A percentile compares a stretch with the other conserved stretches of the same genome.
phyloP scores from a whole-genome alignment of 2,797 vertebrate genomes.

The Chiloscyllium punctatum region DNA sequence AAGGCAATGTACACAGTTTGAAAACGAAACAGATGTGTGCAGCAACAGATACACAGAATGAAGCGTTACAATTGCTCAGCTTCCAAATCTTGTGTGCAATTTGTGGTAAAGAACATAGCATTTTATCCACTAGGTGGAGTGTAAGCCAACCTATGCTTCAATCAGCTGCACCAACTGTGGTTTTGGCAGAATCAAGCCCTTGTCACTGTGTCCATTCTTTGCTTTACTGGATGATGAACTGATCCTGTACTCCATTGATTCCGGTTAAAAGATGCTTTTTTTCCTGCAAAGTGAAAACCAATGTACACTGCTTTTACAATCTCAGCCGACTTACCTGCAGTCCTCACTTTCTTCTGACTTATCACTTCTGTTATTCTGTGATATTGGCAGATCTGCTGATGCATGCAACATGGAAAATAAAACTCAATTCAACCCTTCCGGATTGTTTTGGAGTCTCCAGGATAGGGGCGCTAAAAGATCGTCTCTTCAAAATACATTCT shows the following conservation, averaged over 20 bases:
- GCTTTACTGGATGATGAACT: background rate
- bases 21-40: background rate
- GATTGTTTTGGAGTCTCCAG: background rate
- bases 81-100: background rate
- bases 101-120: conserved; percentile 4
- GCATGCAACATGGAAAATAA: background rate
- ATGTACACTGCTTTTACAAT: background rate
- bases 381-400: background rate
- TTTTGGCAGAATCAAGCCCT: background rate
- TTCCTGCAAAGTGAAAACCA: background rate
- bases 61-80: background rate
- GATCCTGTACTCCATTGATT: background rate
- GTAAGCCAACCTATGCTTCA: background rate
- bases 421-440: background rate
- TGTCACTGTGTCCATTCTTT: background rate
- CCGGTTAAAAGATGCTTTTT: background rate
- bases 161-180: background rate
- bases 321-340: no score
- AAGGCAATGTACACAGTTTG: background rate
- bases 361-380: background rate
- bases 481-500: background rate
- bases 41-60: background rate
- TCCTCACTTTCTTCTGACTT: background rate
- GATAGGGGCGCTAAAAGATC: background rate
- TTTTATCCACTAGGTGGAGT: conserved; percentile 22